phyloP scores from a whole-genome alignment of 2,888 invertebrate species.

The Sympetrum striolatum region DNA sequence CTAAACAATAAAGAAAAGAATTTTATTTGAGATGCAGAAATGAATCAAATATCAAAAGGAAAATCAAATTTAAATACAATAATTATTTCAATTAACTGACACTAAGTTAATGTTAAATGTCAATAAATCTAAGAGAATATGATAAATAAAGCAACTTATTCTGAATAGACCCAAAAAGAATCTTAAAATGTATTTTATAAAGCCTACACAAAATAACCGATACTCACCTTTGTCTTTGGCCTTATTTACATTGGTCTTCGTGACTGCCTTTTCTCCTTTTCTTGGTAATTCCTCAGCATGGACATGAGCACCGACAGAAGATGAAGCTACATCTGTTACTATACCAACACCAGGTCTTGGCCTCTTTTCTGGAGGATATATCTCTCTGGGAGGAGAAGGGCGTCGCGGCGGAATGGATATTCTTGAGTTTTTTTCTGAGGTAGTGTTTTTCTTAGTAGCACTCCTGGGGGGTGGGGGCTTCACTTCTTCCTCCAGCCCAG shows the following conservation, averaged over 20 bases:
- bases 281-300: constrained; percentile 57
- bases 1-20: too few species aligned
- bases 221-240: constrained; percentile 72
- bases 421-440: constrained; percentile 16
- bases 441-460: constrained; percentile 64
- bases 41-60: too few species aligned
- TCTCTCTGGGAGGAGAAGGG: constrained; percentile 51
- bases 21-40: too few species aligned
- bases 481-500: constrained; percentile 86
- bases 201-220: constrained; percentile 51
- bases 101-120: too few species aligned
- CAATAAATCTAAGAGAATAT: too few species aligned
- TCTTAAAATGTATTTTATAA: neutral
- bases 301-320: constrained; percentile 1
- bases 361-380: constrained; percentile 78
- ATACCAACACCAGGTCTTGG: constrained; percentile 64
- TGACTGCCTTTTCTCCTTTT: constrained; percentile 53
- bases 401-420: constrained; percentile 48
- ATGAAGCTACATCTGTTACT: constrained; percentile 8
- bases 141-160: too few species aligned
- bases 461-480: constrained; percentile 81
- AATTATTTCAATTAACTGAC: too few species aligned
- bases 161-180: neutral
- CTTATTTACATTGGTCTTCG: constrained; percentile 68
- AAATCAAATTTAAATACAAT: too few species aligned